Percentiles rank a stretch among this genome's conserved stretches.
Evolutionary conservation across 1,140 invertebrate species (phyloP).

Genomic region (Nixonia krombeini): DNA sequence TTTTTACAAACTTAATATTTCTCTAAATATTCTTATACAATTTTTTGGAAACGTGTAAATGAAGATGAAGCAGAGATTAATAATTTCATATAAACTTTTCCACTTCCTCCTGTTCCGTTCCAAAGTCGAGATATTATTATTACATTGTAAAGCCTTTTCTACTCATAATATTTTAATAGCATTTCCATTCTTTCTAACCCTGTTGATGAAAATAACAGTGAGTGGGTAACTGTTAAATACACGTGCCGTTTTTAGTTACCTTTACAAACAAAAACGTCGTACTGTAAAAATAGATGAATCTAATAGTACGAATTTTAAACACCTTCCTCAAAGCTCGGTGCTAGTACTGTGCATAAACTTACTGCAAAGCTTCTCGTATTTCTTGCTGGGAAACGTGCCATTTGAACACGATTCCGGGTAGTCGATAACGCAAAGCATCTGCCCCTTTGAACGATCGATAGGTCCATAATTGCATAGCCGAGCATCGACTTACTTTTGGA

Average conservation of each 20-base stretch:
- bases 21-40: too few relatives aligned
- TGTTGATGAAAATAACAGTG: too few relatives aligned
- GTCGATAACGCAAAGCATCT: slow-evolving; percentile 52
- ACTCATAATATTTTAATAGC: too few relatives aligned
- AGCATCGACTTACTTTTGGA: slow-evolving; percentile 53
- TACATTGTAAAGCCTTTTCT: too few relatives aligned
- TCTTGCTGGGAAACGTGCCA: slow-evolving; percentile 50
- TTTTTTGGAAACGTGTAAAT: too few relatives aligned
- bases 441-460: slow-evolving; percentile 52
- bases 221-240: too few relatives aligned
- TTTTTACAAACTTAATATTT: too few relatives aligned
- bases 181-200: too few relatives aligned
- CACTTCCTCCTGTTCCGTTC: too few relatives aligned
- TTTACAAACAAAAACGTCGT: slow-evolving; percentile 7
- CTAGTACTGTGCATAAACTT: slow-evolving; percentile 49
- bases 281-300: slow-evolving; percentile 34
- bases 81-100: too few relatives aligned
- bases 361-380: slow-evolving; percentile 57
- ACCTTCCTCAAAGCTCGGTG: slow-evolving; percentile 22
- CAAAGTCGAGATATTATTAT: too few relatives aligned
- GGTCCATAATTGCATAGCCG: slow-evolving; percentile 66
- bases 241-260: slow-evolving; percentile 9
- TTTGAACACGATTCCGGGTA: slow-evolving; percentile 52
- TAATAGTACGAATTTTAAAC: slow-evolving; percentile 32
- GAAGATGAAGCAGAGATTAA: too few relatives aligned